A percentile compares a stretch with the other conserved stretches of the same genome.
Evolutionary conservation across 2,888 invertebrate species (phyloP).

Genomic region (Dicycla oo): DNA sequence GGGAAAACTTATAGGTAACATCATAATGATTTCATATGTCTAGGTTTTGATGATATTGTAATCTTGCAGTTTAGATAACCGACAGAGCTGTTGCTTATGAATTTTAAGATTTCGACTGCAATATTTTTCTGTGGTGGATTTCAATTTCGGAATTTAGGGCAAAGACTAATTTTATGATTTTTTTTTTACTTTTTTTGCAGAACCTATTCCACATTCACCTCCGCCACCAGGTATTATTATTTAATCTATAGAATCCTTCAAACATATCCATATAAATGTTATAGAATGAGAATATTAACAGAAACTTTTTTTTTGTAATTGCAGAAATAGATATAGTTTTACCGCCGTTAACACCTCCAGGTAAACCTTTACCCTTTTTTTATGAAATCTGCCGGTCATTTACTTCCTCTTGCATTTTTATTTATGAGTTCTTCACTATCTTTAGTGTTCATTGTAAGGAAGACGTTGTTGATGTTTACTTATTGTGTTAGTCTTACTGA

Average conservation of each 20-base stretch:
- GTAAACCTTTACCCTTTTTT: slow-evolving; percentile 4
- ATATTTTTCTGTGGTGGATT: not conserved
- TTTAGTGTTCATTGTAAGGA: not conserved
- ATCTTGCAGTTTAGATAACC: not conserved
- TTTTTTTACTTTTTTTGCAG: slow-evolving; percentile 8
- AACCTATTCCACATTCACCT: not conserved
- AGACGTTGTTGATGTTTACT: not conserved
- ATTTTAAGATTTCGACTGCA: not conserved
- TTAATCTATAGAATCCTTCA: not conserved
- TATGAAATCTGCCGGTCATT: not conserved
- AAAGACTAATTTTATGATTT: not conserved
- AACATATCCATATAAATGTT: not conserved
- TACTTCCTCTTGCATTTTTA: not conserved
- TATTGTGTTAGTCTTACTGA: not conserved
- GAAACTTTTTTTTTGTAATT: slow-evolving; percentile 10
- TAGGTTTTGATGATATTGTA: not conserved
- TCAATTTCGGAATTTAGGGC: not conserved
- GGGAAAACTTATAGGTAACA: not conserved
- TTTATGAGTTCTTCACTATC: not conserved
- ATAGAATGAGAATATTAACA: not conserved
- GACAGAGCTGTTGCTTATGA: not conserved
- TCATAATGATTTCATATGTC: not conserved
- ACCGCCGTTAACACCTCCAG: slow-evolving; percentile 22
- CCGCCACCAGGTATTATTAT: slow-evolving; percentile 33
- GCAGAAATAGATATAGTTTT: slow-evolving; percentile 20